Evolutionary conservation across 2,113 vertebrate species (phyloP), one percentile per base, ranked within the genome.

Genomic region (Pelvicachromis taeniatus): DNA sequence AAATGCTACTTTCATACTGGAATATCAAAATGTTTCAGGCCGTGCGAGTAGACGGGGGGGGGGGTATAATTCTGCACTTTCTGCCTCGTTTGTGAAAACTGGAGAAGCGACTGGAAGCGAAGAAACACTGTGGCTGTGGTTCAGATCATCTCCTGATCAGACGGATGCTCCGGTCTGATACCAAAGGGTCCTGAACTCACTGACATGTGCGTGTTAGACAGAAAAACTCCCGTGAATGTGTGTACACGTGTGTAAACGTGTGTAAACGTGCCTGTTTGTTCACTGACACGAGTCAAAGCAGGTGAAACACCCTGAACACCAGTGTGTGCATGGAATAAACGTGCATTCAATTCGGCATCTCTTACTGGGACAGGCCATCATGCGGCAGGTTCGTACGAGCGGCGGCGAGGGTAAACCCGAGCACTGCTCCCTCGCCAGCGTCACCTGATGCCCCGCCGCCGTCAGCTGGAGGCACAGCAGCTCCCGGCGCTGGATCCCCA

Each of bases 341-440:
- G 23, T 29, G 40, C 65, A 73, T 48, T 3, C 4, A 48, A 29
- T 31, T 0, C 48, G 42, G 65, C 9, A 48, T 48, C 42, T 96
- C 98, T 98, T 96, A 99, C 98, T 95, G 33, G 90, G 91, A 89
- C 98, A 99, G 54, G 92, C 80, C 42, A 92, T 95, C 96, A 96
- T 95, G 84, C 95, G 96, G 92, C 98, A 99, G 48, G 96, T 91
- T 85, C 96, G 96, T 53, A 97, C 83, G 7, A 97, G 95, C 4
- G 96, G 93, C 0, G 96, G 95, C 4, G 93, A 87, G 3, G 95
- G 91, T 3, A 96, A 94, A 52, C 85, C 93, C 4, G 89, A 88
- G 65, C 98, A 99, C 73, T 90, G 21, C 0, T 89, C 91, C 78
- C 88, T 93, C 35, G 94, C 91, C 83, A 98, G 84, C 0, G 93